A percentile compares a stretch with the other conserved stretches of the same genome.
These are phyloP conservation scores for Orthonyx spaldingii DNA, from an alignment of 2,113 vertebrate genomes.

Conservation along the genomic window DNA sequence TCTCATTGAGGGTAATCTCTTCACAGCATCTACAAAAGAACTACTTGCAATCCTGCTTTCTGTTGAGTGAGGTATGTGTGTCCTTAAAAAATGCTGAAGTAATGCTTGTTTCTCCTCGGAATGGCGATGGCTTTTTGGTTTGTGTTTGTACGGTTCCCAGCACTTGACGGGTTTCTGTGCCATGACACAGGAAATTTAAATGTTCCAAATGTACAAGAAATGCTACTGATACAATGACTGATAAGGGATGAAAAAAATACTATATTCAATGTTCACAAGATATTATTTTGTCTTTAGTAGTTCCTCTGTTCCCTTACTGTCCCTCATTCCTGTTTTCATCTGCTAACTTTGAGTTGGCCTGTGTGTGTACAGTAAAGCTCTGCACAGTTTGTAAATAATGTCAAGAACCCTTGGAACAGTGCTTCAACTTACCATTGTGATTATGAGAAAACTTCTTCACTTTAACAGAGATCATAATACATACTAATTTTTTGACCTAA, in stretches of 20 bases:
- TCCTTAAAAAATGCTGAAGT: not conserved
- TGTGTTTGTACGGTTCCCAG: not conserved
- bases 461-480: not conserved
- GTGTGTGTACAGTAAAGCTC: not conserved
- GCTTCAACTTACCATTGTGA: not conserved
- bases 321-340: not conserved
- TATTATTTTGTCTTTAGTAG: not conserved
- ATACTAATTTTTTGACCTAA: not conserved
- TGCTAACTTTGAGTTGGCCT: not conserved
- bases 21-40: not conserved
- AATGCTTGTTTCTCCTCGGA: not conserved
- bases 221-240: not conserved
- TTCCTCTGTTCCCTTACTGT: not conserved
- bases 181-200: not conserved
- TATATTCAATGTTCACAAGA: not conserved
- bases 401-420: not conserved
- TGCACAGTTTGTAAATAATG: not conserved
- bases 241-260: not conserved
- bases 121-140: not conserved
- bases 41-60: not conserved
- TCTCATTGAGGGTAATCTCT: not conserved
- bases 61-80: not conserved
- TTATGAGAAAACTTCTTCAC: not conserved
- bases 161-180: not conserved
- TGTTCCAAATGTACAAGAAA: not conserved